These are phyloP conservation scores for Noctua comes DNA, from an alignment of 2,888 invertebrate species.

Conservation along the genomic window DNA sequence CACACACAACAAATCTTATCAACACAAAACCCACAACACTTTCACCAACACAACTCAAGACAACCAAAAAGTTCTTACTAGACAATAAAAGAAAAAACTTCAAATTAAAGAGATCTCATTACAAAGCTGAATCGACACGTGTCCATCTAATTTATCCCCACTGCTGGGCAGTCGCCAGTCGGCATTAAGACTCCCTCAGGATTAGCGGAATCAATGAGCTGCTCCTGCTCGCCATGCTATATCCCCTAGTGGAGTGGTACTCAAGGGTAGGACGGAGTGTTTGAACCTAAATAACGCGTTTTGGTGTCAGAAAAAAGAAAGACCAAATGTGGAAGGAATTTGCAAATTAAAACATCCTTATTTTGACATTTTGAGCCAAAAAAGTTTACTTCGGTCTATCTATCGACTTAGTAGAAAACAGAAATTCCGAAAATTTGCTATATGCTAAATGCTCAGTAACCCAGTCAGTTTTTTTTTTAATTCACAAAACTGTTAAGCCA, in stretches of 20 bases:
- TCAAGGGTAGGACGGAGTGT: conserved; percentile 10
- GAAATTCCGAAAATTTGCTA: not conserved
- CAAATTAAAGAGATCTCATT: conserved; percentile 46
- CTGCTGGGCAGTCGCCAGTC: conserved; percentile 60
- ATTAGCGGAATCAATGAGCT: conserved; percentile 85
- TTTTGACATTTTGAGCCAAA: not conserved
- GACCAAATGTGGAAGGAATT: not conserved
- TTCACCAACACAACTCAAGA: conserved; percentile 5
- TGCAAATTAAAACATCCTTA: not conserved
- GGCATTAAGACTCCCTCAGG: conserved; percentile 82
- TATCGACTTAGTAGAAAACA: not conserved
- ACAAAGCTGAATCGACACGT: conserved; percentile 67
- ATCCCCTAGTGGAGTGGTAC: conserved; percentile 17
- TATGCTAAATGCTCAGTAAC: not conserved
- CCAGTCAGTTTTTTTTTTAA: not conserved
- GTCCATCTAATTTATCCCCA: conserved; percentile 75
- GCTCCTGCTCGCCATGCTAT: conserved; percentile 21
- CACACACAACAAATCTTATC: not conserved
- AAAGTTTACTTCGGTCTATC: not conserved
- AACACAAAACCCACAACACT: not conserved
- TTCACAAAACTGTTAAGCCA: not conserved
- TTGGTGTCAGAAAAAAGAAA: not conserved
- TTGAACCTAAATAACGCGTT: not conserved
- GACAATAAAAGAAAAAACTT: not conserved
- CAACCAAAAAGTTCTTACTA: not conserved